Evolutionary conservation across 2,113 vertebrate genomes (phyloP).

Genomic region (Sylvietta virens): DNA sequence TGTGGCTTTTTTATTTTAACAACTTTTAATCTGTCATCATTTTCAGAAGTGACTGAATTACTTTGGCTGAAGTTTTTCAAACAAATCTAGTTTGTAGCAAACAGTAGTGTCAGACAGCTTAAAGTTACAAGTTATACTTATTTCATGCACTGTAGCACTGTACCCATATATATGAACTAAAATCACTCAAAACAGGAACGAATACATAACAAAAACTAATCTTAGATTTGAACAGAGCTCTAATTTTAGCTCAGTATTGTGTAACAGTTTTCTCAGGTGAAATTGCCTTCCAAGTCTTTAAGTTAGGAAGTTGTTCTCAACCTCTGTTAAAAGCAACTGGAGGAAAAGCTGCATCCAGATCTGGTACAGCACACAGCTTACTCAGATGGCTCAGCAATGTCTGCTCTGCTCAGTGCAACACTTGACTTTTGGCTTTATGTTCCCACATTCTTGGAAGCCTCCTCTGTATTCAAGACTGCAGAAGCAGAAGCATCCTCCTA

Average conservation of each 20-base stretch:
- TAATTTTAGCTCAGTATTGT: background rate
- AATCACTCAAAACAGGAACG: background rate
- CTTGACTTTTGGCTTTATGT: background rate
- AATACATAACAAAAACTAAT: background rate
- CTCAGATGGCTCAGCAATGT: background rate
- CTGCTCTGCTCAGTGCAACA: background rate
- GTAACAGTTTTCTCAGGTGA: background rate
- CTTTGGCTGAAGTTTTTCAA: background rate
- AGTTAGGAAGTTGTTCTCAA: background rate
- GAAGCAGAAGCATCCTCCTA: background rate
- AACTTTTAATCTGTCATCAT: background rate
- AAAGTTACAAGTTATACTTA: background rate
- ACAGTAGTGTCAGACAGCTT: background rate
- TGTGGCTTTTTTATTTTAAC: background rate
- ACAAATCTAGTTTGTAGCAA: background rate
- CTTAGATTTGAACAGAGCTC: background rate
- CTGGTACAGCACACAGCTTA: background rate
- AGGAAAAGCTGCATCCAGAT: background rate
- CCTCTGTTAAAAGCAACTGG: background rate
- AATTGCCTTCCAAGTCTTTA: background rate
- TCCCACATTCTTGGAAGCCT: background rate
- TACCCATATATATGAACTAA: background rate
- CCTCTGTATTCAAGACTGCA: background rate
- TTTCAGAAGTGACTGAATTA: background rate
- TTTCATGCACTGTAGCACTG: background rate